These are phyloP conservation scores for Cheilosia grossa DNA, from an alignment of 2,888 invertebrate species.

Conservation along the genomic window DNA sequence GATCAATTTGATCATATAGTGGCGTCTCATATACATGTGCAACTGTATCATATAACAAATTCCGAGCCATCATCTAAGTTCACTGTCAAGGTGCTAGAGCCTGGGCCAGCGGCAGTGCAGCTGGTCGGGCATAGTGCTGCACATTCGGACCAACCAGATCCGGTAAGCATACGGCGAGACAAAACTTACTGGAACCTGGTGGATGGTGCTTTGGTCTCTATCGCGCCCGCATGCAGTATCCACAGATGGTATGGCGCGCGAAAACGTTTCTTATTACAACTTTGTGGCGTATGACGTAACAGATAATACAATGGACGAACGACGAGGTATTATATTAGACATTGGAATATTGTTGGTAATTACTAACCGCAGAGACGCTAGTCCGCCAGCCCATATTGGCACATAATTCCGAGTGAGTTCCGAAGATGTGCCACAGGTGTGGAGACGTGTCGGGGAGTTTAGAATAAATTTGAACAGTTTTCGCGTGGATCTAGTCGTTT, in stretches of 20 bases:
- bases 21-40: conserved; percentile 1
- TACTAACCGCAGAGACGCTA: conserved; percentile 24
- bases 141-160: conserved; percentile 8
- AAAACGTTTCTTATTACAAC: conserved; percentile 64
- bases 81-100: conserved; percentile 66
- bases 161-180: conserved; percentile 24
- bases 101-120: conserved; percentile 39
- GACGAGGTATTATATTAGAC: not conserved
- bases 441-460: not conserved
- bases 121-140: conserved; percentile 1
- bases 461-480: conserved; percentile 16
- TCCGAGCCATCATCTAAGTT: conserved; percentile 45
- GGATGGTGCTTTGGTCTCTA: conserved; percentile 18
- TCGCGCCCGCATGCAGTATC: conserved; percentile 36
- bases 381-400: conserved; percentile 11
- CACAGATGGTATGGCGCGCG: conserved; percentile 24
- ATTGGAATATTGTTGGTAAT: conserved; percentile 12
- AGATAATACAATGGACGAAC: not conserved
- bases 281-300: conserved; percentile 61
- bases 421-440: conserved; percentile 38
- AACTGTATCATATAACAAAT: conserved; percentile 18
- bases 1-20: conserved; percentile 41
- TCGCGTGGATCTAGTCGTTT: not conserved
- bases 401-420: conserved; percentile 42
- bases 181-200: not conserved